Evolutionary conservation across 2,797 vertebrate genomes (phyloP).

Genomic region (Girardinus metallicus): DNA sequence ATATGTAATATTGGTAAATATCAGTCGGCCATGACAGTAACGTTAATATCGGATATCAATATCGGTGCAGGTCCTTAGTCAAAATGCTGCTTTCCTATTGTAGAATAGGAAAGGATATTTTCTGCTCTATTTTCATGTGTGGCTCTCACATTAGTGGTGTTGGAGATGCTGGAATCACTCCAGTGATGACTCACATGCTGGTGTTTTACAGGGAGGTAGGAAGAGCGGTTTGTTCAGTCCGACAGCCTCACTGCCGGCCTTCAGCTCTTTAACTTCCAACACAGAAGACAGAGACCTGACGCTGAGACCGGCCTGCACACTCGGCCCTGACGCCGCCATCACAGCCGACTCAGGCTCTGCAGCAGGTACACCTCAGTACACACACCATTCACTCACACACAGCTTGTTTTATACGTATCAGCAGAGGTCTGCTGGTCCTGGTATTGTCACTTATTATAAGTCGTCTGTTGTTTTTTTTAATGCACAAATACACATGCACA

Average conservation of each 20-base stretch:
- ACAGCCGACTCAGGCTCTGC: conserved; percentile 49
- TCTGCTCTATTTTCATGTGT: background rate
- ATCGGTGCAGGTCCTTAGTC: no score
- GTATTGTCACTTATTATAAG: background rate
- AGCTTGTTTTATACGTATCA: background rate
- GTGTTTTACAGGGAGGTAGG: conserved; percentile 57
- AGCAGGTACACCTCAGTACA: conserved; percentile 65
- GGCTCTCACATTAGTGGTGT: background rate
- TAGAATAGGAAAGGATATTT: background rate
- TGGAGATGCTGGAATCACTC: background rate
- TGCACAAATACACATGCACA: background rate
- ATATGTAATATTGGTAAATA: no score
- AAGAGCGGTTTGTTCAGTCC: conserved; percentile 72
- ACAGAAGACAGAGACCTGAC: conserved; percentile 65
- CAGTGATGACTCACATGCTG: background rate
- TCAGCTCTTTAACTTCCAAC: conserved; percentile 59
- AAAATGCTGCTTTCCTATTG: background rate
- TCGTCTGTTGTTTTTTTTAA: background rate
- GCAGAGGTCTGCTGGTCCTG: background rate
- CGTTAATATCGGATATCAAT: no score
- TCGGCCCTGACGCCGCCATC: conserved; percentile 66
- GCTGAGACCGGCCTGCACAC: conserved; percentile 72
- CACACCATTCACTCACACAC: no score
- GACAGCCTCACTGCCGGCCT: conserved; percentile 80
- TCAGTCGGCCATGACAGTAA: no score